Base-by-base conservation (phyloP, 2,797 vertebrate genomes). In the Tenualosa thibaudeaui region DNA sequence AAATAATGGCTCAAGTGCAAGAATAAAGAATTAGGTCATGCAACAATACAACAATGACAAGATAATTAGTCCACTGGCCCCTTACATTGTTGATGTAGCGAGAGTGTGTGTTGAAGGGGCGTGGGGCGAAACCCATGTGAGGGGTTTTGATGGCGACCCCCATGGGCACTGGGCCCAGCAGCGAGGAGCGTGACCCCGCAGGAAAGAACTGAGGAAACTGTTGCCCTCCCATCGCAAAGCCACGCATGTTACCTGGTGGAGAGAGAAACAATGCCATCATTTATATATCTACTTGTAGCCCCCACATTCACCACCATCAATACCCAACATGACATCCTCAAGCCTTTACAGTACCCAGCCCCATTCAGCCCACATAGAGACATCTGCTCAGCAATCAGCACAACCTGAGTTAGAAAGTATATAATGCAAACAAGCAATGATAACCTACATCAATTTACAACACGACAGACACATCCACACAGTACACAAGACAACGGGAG, bases 171-270 rank as follows among this genome's bases (percentile, higher is more conserved):
- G 98, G 97, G 0, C 98, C 98, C 46, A 99, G 96, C 83, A 99
- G 94, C 84, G 98, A 99, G 26, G 97, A 96, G 87, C 97, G 94
- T 3, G 96, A 92, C 26, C 97, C 96, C 13, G 97, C 92, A 3
- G 97, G 87, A 58, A 98, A 99, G 92, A 98, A 99, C 91, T 98
- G 98, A 86, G 96, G 96, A 86, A 98, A 96, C 90, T 98, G 98
- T 90, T 96, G 95, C 9, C 96, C 96, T 0, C 95, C 95, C 96
- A 99, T 96, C 81, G 91, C 96, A 92, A 96, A 96, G 89, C 93
- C 90, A 49, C 96, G 96, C 91, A 99, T 94, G 91, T 95, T 97
- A 83, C 98, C 97, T 97, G 86, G 10, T 12, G 12, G 46, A 68
- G 9, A 58, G n/a, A 19, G 8, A 17, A 78, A 19, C 37, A 78